Conservation (phyloP, 1,140 invertebrate species). For the Acromyrmex heyeri region DNA sequence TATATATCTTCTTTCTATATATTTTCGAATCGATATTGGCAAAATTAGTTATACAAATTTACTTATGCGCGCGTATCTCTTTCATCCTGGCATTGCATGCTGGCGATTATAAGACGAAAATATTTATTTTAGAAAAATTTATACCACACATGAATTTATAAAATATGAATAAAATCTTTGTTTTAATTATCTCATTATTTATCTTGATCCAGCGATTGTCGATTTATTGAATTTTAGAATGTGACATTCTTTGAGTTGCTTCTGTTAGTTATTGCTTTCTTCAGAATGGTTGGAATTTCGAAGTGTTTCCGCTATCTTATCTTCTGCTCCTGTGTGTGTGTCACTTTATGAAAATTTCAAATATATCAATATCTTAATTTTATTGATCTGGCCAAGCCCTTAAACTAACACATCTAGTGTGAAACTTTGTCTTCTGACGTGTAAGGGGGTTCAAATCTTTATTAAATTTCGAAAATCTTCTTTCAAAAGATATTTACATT, state of each 20-base stretch:
- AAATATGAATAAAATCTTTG: slow-evolving; percentile 2
- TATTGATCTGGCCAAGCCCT: slow-evolving; percentile 55
- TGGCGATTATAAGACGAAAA: neutral
- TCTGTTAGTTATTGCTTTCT: slow-evolving; percentile 54
- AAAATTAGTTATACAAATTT: slow-evolving; percentile 38
- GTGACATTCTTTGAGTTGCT: neutral
- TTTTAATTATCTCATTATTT: neutral
- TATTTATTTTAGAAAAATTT: neutral
- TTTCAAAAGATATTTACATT: neutral
- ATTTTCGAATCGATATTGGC: neutral
- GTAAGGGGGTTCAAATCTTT: neutral
- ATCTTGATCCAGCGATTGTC: neutral
- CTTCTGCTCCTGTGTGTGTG: slow-evolving; percentile 22
- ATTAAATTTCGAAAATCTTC: neutral
- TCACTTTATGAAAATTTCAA: slow-evolving; percentile 49
- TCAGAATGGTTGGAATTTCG: slow-evolving; percentile 50
- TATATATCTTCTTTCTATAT: neutral
- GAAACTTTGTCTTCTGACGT: neutral
- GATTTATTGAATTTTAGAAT: neutral
- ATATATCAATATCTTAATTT: slow-evolving; percentile 29
- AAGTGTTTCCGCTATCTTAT: slow-evolving; percentile 68
- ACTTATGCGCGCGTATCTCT: neutral
- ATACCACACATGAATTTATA: neutral
- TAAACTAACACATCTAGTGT: neutral
- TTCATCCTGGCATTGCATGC: neutral